phyloP scores from a whole-genome alignment of 1,140 invertebrate species.

The Zaprionus africanus region DNA sequence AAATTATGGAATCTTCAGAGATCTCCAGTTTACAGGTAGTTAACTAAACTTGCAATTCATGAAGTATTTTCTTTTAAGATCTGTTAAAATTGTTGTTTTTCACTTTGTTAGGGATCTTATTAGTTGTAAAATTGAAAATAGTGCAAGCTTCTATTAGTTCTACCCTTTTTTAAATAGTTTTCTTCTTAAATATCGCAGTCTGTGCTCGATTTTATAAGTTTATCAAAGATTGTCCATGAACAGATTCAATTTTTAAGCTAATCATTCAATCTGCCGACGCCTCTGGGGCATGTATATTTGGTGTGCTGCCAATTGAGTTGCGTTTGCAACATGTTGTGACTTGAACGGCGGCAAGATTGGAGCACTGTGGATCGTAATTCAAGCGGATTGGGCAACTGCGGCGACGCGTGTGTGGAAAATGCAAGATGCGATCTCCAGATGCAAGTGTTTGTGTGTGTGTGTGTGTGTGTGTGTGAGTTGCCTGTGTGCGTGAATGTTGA shows the following conservation, averaged over 20 bases:
- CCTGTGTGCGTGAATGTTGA: conserved; percentile 1
- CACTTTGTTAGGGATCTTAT: neutral
- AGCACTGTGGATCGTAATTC: conserved; percentile 65
- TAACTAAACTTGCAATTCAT: no score
- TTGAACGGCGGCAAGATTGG: conserved; percentile 41
- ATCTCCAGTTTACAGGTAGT: no score
- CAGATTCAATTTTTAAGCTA: neutral
- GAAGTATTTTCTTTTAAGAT: neutral
- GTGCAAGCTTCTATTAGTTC: neutral
- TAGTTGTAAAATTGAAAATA: neutral
- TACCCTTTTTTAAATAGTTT: neutral
- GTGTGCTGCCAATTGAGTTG: conserved; percentile 34
- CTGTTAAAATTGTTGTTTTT: neutral
- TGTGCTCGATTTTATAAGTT: no score
- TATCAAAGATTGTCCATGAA: neutral
- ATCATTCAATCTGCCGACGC: conserved; percentile 14
- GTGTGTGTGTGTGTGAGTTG: conserved; percentile 10
- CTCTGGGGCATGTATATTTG: conserved; percentile 10
- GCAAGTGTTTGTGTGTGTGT: conserved; percentile 20
- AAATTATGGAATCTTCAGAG: no score
- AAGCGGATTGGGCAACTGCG: conserved; percentile 63
- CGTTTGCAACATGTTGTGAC: conserved; percentile 71
- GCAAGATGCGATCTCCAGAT: conserved; percentile 72
- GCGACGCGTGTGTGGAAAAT: conserved; percentile 57
- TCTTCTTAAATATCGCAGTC: no score